Conservation (phyloP, 2,797 vertebrate species). For the Etheostoma nigrum region DNA sequence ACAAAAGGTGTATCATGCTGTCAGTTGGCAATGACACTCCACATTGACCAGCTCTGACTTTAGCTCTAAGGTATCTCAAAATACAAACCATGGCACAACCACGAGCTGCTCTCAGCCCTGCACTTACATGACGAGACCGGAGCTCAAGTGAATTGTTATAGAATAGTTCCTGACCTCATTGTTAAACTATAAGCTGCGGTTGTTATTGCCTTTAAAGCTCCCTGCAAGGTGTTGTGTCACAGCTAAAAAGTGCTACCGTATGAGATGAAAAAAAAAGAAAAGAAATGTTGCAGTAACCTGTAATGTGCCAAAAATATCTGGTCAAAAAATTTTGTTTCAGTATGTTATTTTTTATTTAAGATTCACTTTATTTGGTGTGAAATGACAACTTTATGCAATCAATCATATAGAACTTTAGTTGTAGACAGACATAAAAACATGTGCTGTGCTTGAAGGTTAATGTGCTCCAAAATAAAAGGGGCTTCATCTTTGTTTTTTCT, state of each 20-base stretch:
- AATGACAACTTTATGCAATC: conserved; percentile 10
- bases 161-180: conserved; percentile 58
- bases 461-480: conserved; percentile 52
- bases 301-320: conserved; percentile 36
- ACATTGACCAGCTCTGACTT: conserved; percentile 57
- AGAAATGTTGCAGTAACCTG: background rate
- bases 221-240: conserved; percentile 36
- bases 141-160: conserved; percentile 64
- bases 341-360: conserved; percentile 4
- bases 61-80: conserved; percentile 64
- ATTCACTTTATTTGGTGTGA: conserved; percentile 22
- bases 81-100: conserved; percentile 56
- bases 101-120: conserved; percentile 39
- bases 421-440: conserved; percentile 43
- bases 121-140: conserved; percentile 54
- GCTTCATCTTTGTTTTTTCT: conserved; percentile 46
- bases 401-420: conserved; percentile 33
- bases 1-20: conserved; percentile 45
- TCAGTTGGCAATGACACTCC: conserved; percentile 56
- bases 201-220: conserved; percentile 57
- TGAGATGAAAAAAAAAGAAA: background rate
- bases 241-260: conserved; percentile 5
- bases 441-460: conserved; percentile 48
- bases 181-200: conserved; percentile 58
- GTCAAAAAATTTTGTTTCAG: background rate